Conservation (phyloP, 1,140 invertebrate genomes). For the Drosophila tsacasi region DNA sequence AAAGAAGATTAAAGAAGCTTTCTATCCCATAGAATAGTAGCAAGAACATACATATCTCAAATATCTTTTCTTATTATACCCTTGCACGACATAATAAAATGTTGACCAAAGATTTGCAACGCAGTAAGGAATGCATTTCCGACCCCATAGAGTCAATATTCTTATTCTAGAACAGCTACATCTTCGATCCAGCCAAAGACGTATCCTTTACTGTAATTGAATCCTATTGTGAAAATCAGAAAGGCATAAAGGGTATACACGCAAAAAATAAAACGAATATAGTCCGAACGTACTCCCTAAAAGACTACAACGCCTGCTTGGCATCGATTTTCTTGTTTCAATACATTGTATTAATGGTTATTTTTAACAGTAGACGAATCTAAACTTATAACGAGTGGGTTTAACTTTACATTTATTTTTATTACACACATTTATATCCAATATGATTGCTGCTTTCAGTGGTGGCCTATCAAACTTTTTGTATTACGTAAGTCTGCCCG, state of each 20-base stretch:
- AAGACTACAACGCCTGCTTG: not conserved
- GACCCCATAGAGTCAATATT: too few relatives aligned
- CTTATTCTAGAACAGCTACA: too few relatives aligned
- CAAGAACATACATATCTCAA: too few relatives aligned
- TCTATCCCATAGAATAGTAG: too few relatives aligned
- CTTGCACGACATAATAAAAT: too few relatives aligned
- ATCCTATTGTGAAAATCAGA: not conserved
- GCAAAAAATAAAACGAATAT: not conserved
- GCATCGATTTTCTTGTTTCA: not conserved
- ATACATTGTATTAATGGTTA: not conserved
- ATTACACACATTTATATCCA: not conserved
- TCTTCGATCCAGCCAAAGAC: too few relatives aligned
- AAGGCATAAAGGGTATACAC: not conserved
- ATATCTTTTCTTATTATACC: too few relatives aligned
- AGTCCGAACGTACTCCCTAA: not conserved
- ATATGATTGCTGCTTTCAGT: slow-evolving; percentile 84
- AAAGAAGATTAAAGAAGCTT: too few relatives aligned
- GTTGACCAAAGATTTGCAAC: too few relatives aligned
- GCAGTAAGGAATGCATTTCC: too few relatives aligned
- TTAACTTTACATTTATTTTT: not conserved
- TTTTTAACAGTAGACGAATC: not conserved
- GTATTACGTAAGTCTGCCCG: slow-evolving; percentile 92
- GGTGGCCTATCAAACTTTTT: slow-evolving; percentile 93
- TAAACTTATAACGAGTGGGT: not conserved
- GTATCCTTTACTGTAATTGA: not conserved